Conservation (phyloP, 2,113 vertebrate species). For the Mystacornis crossleyi region DNA sequence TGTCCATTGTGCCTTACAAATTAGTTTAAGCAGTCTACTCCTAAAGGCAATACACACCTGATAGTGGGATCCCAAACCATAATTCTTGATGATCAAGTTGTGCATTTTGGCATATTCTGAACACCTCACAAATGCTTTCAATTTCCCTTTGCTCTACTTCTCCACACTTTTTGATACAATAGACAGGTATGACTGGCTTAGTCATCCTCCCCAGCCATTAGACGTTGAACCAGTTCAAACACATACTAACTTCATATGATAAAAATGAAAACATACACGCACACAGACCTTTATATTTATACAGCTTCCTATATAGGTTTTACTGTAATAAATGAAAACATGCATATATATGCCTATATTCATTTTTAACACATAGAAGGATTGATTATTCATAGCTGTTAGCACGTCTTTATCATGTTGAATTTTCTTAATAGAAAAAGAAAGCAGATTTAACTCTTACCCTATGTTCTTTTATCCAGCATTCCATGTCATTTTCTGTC, state of each 20-base stretch:
- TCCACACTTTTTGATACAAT: not conserved
- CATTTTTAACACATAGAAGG: not conserved
- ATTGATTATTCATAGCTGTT: not conserved
- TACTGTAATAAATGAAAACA: not conserved
- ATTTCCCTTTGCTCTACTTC: not conserved
- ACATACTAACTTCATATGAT: not conserved
- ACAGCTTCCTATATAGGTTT: not conserved
- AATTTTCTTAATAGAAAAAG: not conserved
- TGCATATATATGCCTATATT: not conserved
- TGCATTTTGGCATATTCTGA: not conserved
- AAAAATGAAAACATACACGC: not conserved
- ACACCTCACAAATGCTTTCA: not conserved
- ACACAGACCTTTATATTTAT: not conserved
- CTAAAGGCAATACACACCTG: not conserved
- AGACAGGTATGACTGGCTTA: not conserved
- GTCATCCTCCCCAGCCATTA: not conserved
- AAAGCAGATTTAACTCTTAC: conserved; percentile 72
- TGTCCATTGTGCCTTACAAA: not conserved
- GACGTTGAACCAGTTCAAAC: not conserved
- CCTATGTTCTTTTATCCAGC: conserved; percentile 97
- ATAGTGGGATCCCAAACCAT: not conserved
- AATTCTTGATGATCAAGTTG: not conserved
- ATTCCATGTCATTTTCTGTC: conserved; percentile 98
- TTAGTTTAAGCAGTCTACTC: not conserved
- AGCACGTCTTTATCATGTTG: not conserved